These are phyloP conservation scores for Holotrichia oblita DNA, from an alignment of 1,140 invertebrate genomes.

Conservation along the genomic window DNA sequence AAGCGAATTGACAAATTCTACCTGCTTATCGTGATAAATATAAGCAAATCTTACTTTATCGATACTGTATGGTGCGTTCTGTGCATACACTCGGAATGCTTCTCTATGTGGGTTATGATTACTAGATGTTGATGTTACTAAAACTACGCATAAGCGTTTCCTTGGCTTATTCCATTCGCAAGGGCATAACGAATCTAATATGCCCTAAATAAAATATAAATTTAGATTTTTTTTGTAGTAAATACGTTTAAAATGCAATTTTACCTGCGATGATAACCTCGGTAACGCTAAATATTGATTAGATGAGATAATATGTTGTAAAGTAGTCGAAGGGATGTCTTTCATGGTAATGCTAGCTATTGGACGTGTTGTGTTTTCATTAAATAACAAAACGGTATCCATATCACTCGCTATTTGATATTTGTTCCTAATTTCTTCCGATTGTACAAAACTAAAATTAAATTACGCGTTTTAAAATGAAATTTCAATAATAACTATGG, in stretches of 20 bases:
- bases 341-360: constrained; percentile 89
- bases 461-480: constrained; percentile 40
- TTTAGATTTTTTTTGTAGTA: constrained; percentile 3
- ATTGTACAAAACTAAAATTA: constrained; percentile 72
- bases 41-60: constrained; percentile 87
- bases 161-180: constrained; percentile 81
- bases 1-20: constrained; percentile 81
- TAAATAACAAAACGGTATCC: constrained; percentile 90
- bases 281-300: constrained; percentile 92
- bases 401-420: constrained; percentile 80
- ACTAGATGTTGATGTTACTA: constrained; percentile 78
- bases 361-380: constrained; percentile 84
- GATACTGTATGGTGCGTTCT: constrained; percentile 67
- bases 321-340: constrained; percentile 85
- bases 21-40: constrained; percentile 84
- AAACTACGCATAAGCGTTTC: constrained; percentile 88
- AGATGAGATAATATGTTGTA: constrained; percentile 87
- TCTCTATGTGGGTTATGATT: constrained; percentile 69
- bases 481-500: too few relatives aligned
- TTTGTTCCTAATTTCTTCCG: constrained; percentile 69
- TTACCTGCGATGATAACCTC: constrained; percentile 89
- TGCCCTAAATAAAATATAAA: constrained; percentile 63
- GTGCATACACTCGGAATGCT: constrained; percentile 74
- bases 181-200: constrained; percentile 89
- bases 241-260: constrained; percentile 37